Conservation (phyloP, 2,797 vertebrate species). For the Phoeniculus purpureus region DNA sequence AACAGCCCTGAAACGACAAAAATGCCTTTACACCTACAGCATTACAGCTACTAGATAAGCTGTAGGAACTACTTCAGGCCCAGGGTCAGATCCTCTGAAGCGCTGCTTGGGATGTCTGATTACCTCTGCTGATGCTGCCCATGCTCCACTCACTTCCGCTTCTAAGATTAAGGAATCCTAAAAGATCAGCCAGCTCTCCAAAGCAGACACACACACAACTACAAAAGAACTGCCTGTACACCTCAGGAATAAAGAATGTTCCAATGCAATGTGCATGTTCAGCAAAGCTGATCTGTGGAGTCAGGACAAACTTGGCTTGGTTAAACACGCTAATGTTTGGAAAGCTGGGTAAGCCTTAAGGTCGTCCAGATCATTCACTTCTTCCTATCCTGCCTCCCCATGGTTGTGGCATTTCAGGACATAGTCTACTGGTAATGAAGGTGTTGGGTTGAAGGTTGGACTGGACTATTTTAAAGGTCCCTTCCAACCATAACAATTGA, state of each 20-base stretch:
- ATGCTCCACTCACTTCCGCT: background rate
- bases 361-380: background rate
- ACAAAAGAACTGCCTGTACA: background rate
- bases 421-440: too few species aligned
- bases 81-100: background rate
- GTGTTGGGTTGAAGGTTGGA: too few species aligned
- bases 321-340: background rate
- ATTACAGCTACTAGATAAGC: background rate
- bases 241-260: background rate
- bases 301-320: background rate
- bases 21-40: background rate
- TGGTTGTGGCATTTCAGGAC: too few species aligned
- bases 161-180: background rate
- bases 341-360: background rate
- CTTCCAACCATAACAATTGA: too few species aligned
- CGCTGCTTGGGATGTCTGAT: background rate
- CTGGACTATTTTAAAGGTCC: too few species aligned
- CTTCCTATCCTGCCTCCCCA: background rate
- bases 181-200: background rate
- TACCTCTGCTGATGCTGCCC: background rate
- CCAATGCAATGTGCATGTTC: background rate
- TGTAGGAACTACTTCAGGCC: background rate
- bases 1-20: background rate
- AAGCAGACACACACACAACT: background rate
- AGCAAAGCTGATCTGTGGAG: background rate